phyloP scores from a whole-genome alignment of 2,888 invertebrate species.

The Lycaena phlaeas region DNA sequence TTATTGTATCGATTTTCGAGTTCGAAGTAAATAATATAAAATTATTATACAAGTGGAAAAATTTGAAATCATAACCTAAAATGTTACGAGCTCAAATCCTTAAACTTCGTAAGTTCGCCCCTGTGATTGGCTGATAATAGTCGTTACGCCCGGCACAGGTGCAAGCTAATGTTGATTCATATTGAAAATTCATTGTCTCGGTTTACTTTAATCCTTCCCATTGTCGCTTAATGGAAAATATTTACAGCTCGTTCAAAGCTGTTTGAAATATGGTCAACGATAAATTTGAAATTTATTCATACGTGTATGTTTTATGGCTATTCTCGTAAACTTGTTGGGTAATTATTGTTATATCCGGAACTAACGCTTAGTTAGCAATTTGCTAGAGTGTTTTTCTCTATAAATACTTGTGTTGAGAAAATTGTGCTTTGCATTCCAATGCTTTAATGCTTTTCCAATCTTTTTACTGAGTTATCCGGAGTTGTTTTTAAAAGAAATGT shows the following conservation, averaged over 20 bases:
- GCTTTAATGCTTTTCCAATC: too few species aligned
- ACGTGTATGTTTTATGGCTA: constrained; percentile 5
- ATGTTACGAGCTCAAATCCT: neutral
- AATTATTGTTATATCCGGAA: too few species aligned
- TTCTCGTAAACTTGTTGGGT: neutral
- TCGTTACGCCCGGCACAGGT: neutral
- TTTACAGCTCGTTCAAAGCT: constrained; percentile 3
- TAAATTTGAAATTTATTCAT: constrained; percentile 6
- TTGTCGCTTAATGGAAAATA: constrained; percentile 9
- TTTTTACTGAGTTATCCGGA: too few species aligned
- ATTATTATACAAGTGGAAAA: too few species aligned
- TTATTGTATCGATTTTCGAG: too few species aligned
- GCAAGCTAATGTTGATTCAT: constrained; percentile 8
- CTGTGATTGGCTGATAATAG: neutral
- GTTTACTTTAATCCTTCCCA: constrained; percentile 7
- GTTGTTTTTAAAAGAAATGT: too few species aligned
- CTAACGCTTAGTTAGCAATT: too few species aligned
- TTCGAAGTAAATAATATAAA: too few species aligned
- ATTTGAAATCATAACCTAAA: too few species aligned
- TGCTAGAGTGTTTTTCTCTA: too few species aligned
- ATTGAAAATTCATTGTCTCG: constrained; percentile 9
- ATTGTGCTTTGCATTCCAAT: too few species aligned
- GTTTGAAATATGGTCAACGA: constrained; percentile 4
- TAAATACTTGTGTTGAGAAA: too few species aligned
- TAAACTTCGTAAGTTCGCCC: neutral